Evolutionary conservation across 2,888 invertebrate species (phyloP), one percentile per base, ranked within the genome.

Genomic region (Dorcus parallelipipedus): DNA sequence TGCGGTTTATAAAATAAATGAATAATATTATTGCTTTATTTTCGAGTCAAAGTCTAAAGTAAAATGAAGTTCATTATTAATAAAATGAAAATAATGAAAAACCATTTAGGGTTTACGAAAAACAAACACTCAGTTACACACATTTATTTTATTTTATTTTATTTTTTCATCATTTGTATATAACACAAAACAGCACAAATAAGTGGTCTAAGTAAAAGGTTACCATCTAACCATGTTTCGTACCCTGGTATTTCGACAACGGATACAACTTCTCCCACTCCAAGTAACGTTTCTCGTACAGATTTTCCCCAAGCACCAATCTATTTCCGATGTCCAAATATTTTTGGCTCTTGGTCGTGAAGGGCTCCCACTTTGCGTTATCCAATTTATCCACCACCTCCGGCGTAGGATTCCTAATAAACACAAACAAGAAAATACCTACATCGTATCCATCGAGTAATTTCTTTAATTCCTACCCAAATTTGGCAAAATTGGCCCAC

Each of bases 341-440:
- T 56, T 76, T 76, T 50, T 78, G 74, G 26, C 70, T 73, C 40
- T 70, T 71, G 1, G 63, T 45, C 3, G 71, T 73, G 47, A 75
- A 78, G 20, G 75, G 74, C 45, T 76, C 75, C 80, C 81, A 81
- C 50, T 70, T 76, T 0, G 76, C 71, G 41, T 76, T 74, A 48
- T 73, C 72, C 52, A 78, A 67, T 9, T 69, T 60, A 2, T 70
- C 69, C n/a, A 72, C 69, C 10, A 71, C 64, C 8, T 71, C 71
- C 1, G 78, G 78, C 52, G 78, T 76, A 4, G 80, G 84, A 70
- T 76, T 83, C 69, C 80, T 86, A 71, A 38, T 86, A 71, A 38
- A 33, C 6, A 33, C 14, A 45, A 57, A 42, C 10, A 14, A 49
- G 39, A 42, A 20, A 20, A 2, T 20, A 20, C 7, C 26, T 6